Base-by-base conservation (phyloP, 2,888 invertebrate genomes). In the Celastrina argiolus region DNA sequence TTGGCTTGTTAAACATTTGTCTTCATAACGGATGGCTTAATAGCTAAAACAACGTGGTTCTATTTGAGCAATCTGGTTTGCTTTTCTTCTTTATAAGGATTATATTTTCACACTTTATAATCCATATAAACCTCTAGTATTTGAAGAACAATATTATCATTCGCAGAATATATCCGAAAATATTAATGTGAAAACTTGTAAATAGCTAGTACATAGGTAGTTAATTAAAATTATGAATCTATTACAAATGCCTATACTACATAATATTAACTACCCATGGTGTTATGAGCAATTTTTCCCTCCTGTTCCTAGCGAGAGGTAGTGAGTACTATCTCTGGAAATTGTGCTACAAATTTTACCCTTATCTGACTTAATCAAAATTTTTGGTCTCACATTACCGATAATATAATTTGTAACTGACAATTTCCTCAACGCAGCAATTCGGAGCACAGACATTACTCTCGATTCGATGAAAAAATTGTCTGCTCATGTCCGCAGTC, bases 381-480 rank as follows among this genome's bases (percentile, higher is more conserved):
- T 51, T 51, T 22, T 5, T 12, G 12, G 18, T 18, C 18, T 45
- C 18, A 16, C 18, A 45, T 45, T 45, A 45, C 18, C 22, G 22
- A 22, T 1, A 51, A 22, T 51, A 51, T 10, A 51, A 51, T 51
- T 22, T 26, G 22, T 51, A 26, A 51, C 12, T 58, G 5, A 18
- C 31, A 58, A 58, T 58, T 58, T 31, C 31, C 16, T 22, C 59
- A 18, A 39, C 10, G 36, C 34, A 10, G 39, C 61, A 36, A 36
- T 36, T 61, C 39, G 12, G 18, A 18, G 36, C 34, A 26, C 56
- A 61, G 59, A 59, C 36, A 76, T 76, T 79, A 79, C 80, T 82
- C 80, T 81, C 79, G 76, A 79, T 81, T 79, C 81, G 80, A 77
- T 78, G 74, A 79, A 80, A 75, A 80, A 82, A 83, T 85, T 83